A percentile compares a stretch with the other conserved stretches of the same genome.
These are phyloP conservation scores for Acrocephalus kingi DNA, from an alignment of 2,113 vertebrate species.

Conservation along the genomic window DNA sequence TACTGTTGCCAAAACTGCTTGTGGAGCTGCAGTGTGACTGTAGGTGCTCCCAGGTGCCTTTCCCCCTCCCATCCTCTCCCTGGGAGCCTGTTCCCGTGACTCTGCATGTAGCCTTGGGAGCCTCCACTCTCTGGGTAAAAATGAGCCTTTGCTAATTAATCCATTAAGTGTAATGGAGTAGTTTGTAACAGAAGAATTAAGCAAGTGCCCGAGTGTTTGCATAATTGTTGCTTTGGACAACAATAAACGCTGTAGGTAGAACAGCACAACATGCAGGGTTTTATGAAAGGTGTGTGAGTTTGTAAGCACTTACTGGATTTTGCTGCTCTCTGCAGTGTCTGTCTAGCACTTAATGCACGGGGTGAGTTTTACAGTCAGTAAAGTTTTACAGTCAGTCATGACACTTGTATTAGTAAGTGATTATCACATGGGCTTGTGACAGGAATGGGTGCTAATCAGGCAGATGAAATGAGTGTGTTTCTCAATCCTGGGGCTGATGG, in stretches of 20 bases:
- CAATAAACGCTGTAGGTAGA: neutral
- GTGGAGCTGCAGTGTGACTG: neutral
- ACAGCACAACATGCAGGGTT: neutral
- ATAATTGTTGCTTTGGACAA: slow-evolving; percentile 14
- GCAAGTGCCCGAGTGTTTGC: neutral
- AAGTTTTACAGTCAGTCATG: neutral
- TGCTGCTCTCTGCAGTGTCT: neutral
- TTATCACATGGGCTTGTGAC: neutral
- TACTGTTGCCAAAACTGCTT: neutral
- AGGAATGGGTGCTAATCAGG: neutral
- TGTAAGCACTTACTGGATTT: neutral
- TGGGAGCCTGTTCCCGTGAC: neutral
- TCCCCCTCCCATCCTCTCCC: neutral
- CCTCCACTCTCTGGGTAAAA: neutral
- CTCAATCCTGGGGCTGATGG: neutral
- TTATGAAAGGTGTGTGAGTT: neutral
- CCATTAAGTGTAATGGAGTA: slow-evolving; percentile 1
- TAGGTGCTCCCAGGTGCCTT: neutral
- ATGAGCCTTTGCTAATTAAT: slow-evolving; percentile 7
- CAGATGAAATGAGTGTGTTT: neutral
- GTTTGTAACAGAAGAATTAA: slow-evolving; percentile 36
- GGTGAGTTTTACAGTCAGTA: neutral
- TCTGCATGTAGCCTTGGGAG: neutral
- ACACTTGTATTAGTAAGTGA: neutral
- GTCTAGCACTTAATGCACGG: neutral